Evolutionary conservation across 2,113 vertebrate species (phyloP), one percentile per base, ranked within the genome.

Genomic region (Varanus komodoensis): DNA sequence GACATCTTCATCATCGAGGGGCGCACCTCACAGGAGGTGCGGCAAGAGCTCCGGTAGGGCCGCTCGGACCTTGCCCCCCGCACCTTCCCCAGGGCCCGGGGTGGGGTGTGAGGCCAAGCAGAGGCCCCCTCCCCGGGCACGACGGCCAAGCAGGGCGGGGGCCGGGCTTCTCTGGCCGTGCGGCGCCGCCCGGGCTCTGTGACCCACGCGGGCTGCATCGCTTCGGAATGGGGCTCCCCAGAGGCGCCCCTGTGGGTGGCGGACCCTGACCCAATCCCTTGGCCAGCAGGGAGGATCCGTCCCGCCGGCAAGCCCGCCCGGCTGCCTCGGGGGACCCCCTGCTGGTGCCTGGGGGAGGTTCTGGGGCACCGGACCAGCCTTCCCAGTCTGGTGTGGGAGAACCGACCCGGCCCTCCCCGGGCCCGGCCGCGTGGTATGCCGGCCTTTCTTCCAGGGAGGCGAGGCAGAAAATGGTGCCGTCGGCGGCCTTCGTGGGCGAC

Each of bases 381-480:
- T 67, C 64, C 64, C 17, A 67, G 64, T 67, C 64, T 67, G 64
- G 64, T 21, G 23, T 2, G 64, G 8, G 64, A 23, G 64, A 67
- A 67, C n/a, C n/a, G n/a, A n/a, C n/a, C n/a, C n/a, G n/a, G n/a
- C n/a, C n/a, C n/a, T n/a, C n/a, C 38, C 38, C 2, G 38, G 38
- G 38, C 38, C 38, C 38, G 3, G 38, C 38, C 11, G 9, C 68
- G 23, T 1, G 27, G 50, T 0, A 44, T 82, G 71, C 12, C 25
- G 81, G 48, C 27, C 48, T 50, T 67, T 83, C 86, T 93, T 93
- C 84, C 86, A 99, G 99, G 89, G 95, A 94, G 38, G 98, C 99
- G 7, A 96, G 98, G 87, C 94, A 90, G 93, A 97, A 96, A 94
- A 99, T 99, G 98, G 98, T 97, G 73, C 98, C 97, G 73, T 98